A percentile compares a stretch with the other conserved stretches of the same genome.
Conservation (phyloP, 2,113 vertebrate genomes). For the Nematolebias whitei region DNA sequence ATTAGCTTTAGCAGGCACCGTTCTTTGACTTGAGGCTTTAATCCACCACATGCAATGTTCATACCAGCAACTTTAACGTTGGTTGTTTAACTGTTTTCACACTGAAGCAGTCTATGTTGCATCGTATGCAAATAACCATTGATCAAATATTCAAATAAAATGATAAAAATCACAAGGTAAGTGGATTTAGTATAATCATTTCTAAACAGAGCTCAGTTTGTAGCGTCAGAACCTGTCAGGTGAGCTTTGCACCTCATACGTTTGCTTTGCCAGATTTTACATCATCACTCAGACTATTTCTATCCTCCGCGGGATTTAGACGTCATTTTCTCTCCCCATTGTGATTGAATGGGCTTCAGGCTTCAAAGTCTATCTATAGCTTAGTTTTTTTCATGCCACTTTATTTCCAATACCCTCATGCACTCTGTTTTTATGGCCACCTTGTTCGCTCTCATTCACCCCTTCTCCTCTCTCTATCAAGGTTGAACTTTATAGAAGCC, state of each 20-base stretch:
- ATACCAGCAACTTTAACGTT: background rate
- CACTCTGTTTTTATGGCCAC: slow-evolving; percentile 11
- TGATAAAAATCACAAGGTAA: background rate
- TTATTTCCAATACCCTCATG: slow-evolving; percentile 15
- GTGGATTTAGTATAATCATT: background rate
- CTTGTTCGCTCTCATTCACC: slow-evolving; percentile 22
- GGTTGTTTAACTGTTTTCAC: background rate
- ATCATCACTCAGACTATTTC: slow-evolving; percentile 33
- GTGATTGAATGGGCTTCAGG: slow-evolving; percentile 42
- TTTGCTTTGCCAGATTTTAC: slow-evolving; percentile 21
- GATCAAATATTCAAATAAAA: background rate
- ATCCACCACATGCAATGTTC: background rate
- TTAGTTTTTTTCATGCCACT: slow-evolving; percentile 41
- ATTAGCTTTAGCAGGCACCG: background rate
- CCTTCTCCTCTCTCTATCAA: slow-evolving; percentile 66
- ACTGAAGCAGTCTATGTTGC: background rate
- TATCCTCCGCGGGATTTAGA: slow-evolving; percentile 21
- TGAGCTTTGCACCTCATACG: slow-evolving; percentile 5
- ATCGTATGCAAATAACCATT: background rate
- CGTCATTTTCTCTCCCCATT: slow-evolving; percentile 45
- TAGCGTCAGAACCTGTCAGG: background rate
- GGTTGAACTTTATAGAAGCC: slow-evolving; percentile 81
- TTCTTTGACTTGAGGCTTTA: background rate
- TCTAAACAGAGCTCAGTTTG: slow-evolving; percentile 5
- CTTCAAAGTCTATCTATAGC: slow-evolving; percentile 46